These are phyloP conservation scores for Eolophus roseicapilla DNA, from an alignment of 2,113 vertebrate genomes.

Conservation along the genomic window DNA sequence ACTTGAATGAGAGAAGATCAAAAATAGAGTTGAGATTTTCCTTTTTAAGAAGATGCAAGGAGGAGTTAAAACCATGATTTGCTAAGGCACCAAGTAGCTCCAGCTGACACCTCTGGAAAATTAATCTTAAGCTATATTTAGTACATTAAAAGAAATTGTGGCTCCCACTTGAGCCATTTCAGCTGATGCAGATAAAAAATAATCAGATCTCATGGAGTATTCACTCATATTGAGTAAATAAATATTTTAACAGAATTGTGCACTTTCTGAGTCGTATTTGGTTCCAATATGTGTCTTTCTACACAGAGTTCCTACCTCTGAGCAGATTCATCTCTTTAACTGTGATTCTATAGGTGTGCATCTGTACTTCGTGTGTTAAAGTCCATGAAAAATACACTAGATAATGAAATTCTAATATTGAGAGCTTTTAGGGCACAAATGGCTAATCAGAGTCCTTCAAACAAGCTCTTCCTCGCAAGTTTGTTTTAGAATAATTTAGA, in stretches of 20 bases:
- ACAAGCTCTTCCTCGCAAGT: background rate
- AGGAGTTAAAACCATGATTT: background rate
- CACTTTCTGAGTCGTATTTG: background rate
- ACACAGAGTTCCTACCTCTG: background rate
- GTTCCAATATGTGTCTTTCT: background rate
- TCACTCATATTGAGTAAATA: background rate
- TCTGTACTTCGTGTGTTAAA: background rate
- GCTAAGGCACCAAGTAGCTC: background rate
- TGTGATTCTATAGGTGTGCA: background rate
- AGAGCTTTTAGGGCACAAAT: background rate
- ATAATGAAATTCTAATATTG: background rate
- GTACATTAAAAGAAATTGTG: background rate
- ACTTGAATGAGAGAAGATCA: background rate
- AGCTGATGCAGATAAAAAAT: conserved; percentile 2
- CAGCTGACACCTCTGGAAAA: conserved; percentile 26
- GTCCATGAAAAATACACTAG: background rate
- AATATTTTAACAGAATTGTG: background rate
- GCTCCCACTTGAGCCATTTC: background rate
- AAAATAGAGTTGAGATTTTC: background rate
- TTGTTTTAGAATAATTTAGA: background rate
- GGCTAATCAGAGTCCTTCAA: background rate
- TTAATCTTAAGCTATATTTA: background rate
- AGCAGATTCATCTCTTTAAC: background rate
- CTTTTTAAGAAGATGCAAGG: background rate
- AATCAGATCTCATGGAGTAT: background rate